Conservation (phyloP, 2,113 vertebrate species). For the Scortum barcoo region DNA sequence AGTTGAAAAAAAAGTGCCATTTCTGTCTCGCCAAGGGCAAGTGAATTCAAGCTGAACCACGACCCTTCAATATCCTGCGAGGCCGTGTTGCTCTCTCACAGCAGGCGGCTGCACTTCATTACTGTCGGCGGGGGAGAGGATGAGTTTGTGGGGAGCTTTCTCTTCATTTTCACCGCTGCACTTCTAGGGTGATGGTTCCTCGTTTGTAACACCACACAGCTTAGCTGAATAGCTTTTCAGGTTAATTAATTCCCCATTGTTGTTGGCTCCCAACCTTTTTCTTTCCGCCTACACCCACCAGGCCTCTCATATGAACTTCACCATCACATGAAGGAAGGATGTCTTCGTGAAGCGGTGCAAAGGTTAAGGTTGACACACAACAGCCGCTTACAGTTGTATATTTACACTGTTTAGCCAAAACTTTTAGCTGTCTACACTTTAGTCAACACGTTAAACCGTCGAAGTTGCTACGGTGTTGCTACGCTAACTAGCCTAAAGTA, state of each 20-base stretch:
- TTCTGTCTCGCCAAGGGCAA: slow-evolving; percentile 57
- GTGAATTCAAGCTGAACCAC: slow-evolving; percentile 50
- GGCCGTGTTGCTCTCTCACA: slow-evolving; percentile 47
- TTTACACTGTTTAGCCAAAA: too few species aligned
- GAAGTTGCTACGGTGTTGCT: too few species aligned
- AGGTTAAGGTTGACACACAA: neutral
- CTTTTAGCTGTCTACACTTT: too few species aligned
- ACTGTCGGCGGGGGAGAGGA: neutral
- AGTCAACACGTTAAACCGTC: too few species aligned
- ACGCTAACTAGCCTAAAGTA: too few species aligned
- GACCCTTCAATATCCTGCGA: slow-evolving; percentile 48
- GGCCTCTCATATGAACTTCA: neutral
- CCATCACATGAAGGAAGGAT: too few species aligned
- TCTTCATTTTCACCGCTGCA: slow-evolving; percentile 7
- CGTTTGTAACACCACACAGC: neutral
- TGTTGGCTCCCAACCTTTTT: neutral
- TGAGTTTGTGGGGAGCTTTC: slow-evolving; percentile 20
- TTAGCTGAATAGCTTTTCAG: neutral
- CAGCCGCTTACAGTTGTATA: neutral
- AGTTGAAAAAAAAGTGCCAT: slow-evolving; percentile 50
- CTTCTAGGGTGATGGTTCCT: slow-evolving; percentile 14
- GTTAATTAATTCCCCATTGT: neutral
- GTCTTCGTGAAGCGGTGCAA: neutral
- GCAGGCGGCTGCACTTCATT: slow-evolving; percentile 46
- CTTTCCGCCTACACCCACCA: neutral